phyloP scores from a whole-genome alignment of 2,888 invertebrate genomes.

The Girardia tigrina region DNA sequence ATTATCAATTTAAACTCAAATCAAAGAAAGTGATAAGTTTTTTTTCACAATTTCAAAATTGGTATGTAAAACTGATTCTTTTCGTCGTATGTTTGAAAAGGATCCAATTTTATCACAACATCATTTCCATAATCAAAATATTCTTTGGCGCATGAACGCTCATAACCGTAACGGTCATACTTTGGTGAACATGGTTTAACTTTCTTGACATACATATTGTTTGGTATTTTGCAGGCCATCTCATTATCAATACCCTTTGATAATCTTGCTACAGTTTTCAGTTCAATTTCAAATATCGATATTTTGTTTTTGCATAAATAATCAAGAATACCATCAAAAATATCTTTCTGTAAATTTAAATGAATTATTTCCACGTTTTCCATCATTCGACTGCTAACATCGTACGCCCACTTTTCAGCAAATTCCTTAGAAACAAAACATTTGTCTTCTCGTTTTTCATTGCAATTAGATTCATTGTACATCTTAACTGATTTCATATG shows the following conservation, averaged over 20 bases:
- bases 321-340: neutral
- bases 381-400: neutral
- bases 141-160: neutral
- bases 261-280: neutral
- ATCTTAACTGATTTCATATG: neutral
- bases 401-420: neutral
- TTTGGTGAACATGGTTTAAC: conserved; percentile 4
- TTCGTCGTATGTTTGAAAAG: neutral
- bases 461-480: neutral
- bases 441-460: neutral
- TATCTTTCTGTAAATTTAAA: conserved; percentile 15
- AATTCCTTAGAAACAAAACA: neutral
- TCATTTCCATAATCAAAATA: neutral
- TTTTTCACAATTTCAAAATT: neutral
- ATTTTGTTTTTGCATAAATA: neutral
- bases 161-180: neutral
- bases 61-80: neutral
- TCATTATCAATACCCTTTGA: conserved; percentile 2
- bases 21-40: no score
- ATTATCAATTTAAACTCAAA: no score
- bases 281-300: neutral
- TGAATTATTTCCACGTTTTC: neutral
- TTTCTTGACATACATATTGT: neutral
- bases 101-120: neutral
- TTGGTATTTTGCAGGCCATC: conserved; percentile 1